Evolutionary conservation across 1,140 invertebrate genomes (phyloP).

Genomic region (Diplogasteroides magnus): DNA sequence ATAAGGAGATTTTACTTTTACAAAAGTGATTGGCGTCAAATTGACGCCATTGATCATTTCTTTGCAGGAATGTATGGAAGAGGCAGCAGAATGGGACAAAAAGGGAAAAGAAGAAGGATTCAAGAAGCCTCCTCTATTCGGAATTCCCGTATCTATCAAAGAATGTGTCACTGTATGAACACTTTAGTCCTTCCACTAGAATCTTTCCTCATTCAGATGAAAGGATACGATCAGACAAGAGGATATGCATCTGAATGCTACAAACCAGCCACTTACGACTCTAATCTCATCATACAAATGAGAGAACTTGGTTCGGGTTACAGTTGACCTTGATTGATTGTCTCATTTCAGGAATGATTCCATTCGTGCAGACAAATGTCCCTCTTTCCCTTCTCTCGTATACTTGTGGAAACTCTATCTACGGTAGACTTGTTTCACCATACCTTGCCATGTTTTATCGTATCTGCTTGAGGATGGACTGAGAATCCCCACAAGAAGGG

Average conservation of each 20-base stretch:
- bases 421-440: conserved; percentile 11
- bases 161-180: conserved; percentile 27
- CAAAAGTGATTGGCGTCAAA: too few species aligned
- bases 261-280: conserved; percentile 45
- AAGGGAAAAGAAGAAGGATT: conserved; percentile 30
- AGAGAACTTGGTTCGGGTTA: conserved; percentile 30
- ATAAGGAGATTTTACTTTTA: too few species aligned
- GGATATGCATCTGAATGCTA: conserved; percentile 55
- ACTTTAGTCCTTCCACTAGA: not conserved
- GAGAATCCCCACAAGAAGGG: conserved; percentile 26
- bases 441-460: not conserved
- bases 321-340: conserved; percentile 10
- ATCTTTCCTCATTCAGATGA: conserved; percentile 22
- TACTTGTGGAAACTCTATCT: conserved; percentile 33
- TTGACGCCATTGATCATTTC: too few species aligned
- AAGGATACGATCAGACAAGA: conserved; percentile 57
- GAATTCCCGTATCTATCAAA: conserved; percentile 35
- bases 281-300: conserved; percentile 45
- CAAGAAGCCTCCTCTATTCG: conserved; percentile 36
- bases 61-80: conserved; percentile 51
- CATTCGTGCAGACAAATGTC: conserved; percentile 58
- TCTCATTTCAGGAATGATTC: conserved; percentile 49
- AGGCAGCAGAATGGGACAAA: conserved; percentile 52
- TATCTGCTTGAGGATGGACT: conserved; percentile 4
- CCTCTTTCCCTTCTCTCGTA: conserved; percentile 49